A percentile compares a stretch with the other conserved stretches of the same genome.
These are phyloP conservation scores for Agriopis marginaria DNA, from an alignment of 2,888 invertebrate genomes.

Conservation along the genomic window DNA sequence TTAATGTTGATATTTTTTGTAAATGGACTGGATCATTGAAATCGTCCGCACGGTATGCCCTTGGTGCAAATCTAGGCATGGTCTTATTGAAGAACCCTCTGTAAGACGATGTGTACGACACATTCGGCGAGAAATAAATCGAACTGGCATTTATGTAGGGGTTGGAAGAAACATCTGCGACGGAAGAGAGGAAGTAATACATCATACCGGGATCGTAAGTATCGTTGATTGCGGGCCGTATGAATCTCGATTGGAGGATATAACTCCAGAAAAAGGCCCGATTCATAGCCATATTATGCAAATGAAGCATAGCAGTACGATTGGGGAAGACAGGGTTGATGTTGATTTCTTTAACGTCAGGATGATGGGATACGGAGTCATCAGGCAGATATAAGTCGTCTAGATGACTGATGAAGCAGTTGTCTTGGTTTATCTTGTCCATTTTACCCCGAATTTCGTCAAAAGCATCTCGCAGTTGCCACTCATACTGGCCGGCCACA, in stretches of 20 bases:
- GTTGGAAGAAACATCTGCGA: constrained; percentile 97
- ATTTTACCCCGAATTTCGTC: constrained; percentile 95
- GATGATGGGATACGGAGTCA: constrained; percentile 95
- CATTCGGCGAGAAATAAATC: constrained; percentile 97
- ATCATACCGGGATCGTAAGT: constrained; percentile 99
- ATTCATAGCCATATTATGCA: constrained; percentile 98
- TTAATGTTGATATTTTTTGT: constrained; percentile 97
- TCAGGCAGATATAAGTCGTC: constrained; percentile 94
- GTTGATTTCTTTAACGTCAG: constrained; percentile 97
- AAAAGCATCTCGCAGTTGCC: constrained; percentile 96
- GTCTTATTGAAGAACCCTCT: constrained; percentile 98
- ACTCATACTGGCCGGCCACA: constrained; percentile 95
- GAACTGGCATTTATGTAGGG: constrained; percentile 96
- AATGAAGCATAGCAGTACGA: constrained; percentile 95
- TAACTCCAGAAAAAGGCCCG: constrained; percentile 98
- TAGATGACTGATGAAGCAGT: constrained; percentile 95
- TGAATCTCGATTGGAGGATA: constrained; percentile 95
- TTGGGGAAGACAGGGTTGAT: constrained; percentile 98
- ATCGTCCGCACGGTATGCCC: constrained; percentile 96
- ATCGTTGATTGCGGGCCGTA: constrained; percentile 95
- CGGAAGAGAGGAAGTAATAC: constrained; percentile 97
- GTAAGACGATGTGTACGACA: constrained; percentile 97
- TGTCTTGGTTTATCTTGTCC: constrained; percentile 93
- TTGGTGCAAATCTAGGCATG: constrained; percentile 96
- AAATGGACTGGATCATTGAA: constrained; percentile 98